phyloP scores from a whole-genome alignment of 2,113 vertebrate genomes.

The Spheniscus mendiculus region DNA sequence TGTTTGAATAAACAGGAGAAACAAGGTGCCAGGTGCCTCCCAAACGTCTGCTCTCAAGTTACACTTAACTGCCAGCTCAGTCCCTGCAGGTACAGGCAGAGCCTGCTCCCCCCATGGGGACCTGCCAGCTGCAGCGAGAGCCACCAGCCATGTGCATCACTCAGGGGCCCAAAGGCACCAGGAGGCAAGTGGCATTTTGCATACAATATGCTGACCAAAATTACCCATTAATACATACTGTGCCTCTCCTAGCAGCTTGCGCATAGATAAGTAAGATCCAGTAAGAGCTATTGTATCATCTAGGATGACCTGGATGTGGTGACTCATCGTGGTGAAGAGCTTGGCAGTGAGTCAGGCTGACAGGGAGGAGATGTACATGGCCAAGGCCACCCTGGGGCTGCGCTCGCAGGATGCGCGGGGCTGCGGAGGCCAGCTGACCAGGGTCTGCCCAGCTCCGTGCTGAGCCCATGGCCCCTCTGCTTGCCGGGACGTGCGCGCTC shows the following conservation, averaged over 20 bases:
- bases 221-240: neutral
- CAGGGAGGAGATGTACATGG: neutral
- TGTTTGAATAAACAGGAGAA: neutral
- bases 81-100: neutral
- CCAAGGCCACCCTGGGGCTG: neutral
- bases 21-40: neutral
- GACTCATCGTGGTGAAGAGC: neutral
- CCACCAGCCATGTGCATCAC: neutral
- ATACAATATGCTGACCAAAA: neutral
- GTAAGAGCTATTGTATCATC: neutral
- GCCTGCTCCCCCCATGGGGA: neutral
- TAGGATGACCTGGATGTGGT: neutral
- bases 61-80: neutral
- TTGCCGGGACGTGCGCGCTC: accelerated
- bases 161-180: neutral
- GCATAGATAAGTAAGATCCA: neutral
- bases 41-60: neutral
- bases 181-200: neutral
- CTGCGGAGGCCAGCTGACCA: neutral
- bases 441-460: neutral
- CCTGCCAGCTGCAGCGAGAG: neutral
- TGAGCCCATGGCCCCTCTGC: neutral
- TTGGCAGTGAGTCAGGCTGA: neutral
- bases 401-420: neutral
- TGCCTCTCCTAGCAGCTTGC: neutral